A percentile compares a stretch with the other conserved stretches of the same genome.
These are phyloP conservation scores for Euschistus heros DNA, from an alignment of 1,140 invertebrate species.

Conservation along the genomic window DNA sequence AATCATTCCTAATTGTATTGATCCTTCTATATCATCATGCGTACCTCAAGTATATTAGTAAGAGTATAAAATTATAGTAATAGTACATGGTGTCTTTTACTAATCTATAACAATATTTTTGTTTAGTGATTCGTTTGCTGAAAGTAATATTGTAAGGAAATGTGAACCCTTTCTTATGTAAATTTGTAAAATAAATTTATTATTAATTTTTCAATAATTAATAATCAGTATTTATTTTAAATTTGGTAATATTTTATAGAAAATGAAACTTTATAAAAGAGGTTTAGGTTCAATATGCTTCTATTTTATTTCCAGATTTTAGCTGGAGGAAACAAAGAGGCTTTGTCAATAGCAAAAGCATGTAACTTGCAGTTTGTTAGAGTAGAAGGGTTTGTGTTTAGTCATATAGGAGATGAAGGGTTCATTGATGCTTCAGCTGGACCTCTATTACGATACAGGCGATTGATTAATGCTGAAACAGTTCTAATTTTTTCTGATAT, in stretches of 20 bases:
- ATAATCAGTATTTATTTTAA: background rate
- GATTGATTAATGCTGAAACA: slow-evolving; percentile 54
- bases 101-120: no score
- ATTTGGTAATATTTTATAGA: background rate
- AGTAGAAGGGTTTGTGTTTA: slow-evolving; percentile 70
- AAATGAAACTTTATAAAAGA: background rate
- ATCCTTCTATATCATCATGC: no score
- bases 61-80: no score
- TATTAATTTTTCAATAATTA: background rate
- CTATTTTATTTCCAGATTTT: slow-evolving; percentile 45
- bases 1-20: no score
- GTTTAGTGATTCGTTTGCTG: no score
- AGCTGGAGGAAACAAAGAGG: slow-evolving; percentile 64
- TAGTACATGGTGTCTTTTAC: no score
- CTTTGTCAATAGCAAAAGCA: slow-evolving; percentile 63
- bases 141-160: no score
- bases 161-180: background rate
- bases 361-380: slow-evolving; percentile 64
- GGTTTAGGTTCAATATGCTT: background rate
- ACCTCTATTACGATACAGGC: slow-evolving; percentile 56
- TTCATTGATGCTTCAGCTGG: slow-evolving; percentile 68
- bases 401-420: slow-evolving; percentile 75
- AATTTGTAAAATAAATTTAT: background rate
- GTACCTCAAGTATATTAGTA: no score
- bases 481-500: slow-evolving; percentile 65